phyloP scores from a whole-genome alignment of 2,888 invertebrate genomes.

The Tipula lateralis region DNA sequence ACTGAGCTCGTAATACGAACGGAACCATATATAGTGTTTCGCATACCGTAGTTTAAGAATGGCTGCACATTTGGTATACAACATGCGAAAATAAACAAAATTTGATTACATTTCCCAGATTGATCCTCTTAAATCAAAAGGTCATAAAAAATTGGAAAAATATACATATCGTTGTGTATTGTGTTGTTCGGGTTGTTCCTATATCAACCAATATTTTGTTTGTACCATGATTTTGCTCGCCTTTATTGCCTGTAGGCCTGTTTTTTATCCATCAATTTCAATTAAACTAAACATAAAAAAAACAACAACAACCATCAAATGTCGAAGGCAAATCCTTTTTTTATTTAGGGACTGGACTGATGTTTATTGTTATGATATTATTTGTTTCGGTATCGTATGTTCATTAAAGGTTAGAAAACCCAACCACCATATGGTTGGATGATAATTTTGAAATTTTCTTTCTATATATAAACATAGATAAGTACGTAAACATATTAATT shows the following conservation, averaged over 20 bases:
- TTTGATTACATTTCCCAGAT: neutral
- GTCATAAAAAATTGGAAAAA: neutral
- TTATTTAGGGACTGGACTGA: neutral
- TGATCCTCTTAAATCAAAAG: neutral
- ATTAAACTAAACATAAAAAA: neutral
- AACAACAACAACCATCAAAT: neutral
- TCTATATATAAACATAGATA: neutral
- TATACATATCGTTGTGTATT: no score
- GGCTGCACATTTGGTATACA: no score
- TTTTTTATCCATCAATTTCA: neutral
- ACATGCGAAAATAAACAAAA: neutral
- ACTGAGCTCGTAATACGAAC: no score
- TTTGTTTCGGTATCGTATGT: neutral
- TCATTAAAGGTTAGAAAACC: neutral
- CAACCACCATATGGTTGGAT: neutral
- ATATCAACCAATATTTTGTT: neutral
- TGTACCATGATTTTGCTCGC: neutral
- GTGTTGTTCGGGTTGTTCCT: neutral
- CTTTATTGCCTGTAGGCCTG: neutral
- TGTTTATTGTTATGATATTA: neutral
- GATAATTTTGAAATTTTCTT: neutral
- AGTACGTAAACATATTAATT: neutral
- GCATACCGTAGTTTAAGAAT: no score
- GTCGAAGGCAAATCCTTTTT: neutral
- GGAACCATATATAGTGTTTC: no score